phyloP scores from a whole-genome alignment of 1,140 invertebrate species.

The Cheumatopsyche charites region DNA sequence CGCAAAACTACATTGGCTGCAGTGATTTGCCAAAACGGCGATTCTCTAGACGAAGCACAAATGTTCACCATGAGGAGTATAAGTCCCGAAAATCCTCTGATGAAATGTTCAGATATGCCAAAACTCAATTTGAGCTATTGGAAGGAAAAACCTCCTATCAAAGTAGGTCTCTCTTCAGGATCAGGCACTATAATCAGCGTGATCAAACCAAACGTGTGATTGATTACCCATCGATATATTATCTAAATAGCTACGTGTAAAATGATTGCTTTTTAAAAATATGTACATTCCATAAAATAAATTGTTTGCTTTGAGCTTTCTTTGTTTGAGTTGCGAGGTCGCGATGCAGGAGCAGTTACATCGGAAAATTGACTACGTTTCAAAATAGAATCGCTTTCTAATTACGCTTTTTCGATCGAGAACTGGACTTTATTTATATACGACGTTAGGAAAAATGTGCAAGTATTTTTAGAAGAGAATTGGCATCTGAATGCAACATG shows the following conservation, averaged over 20 bases:
- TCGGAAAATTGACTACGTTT: too few relatives aligned
- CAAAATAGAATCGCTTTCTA: not conserved
- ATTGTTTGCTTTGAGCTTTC: not conserved
- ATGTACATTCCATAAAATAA: slow-evolving; percentile 9
- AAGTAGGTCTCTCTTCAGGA: not conserved
- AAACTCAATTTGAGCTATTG: slow-evolving; percentile 66
- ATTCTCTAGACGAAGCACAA: slow-evolving; percentile 75
- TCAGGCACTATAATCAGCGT: not conserved
- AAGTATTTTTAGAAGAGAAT: not conserved
- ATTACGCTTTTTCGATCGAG: not conserved
- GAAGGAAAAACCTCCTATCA: slow-evolving; percentile 55
- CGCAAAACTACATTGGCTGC: slow-evolving; percentile 81
- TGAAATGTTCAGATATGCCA: slow-evolving; percentile 67
- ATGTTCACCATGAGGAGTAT: slow-evolving; percentile 75
- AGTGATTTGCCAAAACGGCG: slow-evolving; percentile 90
- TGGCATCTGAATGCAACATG: not conserved
- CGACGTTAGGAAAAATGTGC: not conserved
- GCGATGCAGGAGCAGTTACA: too few relatives aligned
- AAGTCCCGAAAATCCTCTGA: slow-evolving; percentile 65
- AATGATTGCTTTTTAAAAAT: too few relatives aligned
- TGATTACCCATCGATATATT: not conserved
- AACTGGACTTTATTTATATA: not conserved
- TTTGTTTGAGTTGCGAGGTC: not conserved
- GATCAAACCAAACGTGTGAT: not conserved
- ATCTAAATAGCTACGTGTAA: too few relatives aligned